Conservation (phyloP, 2,888 invertebrate genomes). For the Netelia melanura region DNA sequence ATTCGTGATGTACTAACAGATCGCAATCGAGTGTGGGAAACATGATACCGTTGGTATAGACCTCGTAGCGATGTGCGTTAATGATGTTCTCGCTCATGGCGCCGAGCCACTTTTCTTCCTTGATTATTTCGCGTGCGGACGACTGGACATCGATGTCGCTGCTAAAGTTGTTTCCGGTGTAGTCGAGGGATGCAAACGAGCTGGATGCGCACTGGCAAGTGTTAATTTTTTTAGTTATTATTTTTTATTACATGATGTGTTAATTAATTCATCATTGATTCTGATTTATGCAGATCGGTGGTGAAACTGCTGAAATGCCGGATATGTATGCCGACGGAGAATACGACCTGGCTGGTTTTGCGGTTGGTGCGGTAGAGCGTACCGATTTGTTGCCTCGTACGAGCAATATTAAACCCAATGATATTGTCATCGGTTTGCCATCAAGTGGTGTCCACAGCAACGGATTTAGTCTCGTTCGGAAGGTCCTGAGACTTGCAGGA, state of each 20-base stretch:
- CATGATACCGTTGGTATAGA: constrained; percentile 96
- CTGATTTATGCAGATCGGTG: constrained; percentile 88
- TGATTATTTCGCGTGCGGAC: constrained; percentile 98
- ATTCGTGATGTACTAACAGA: constrained; percentile 86
- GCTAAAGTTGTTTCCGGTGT: constrained; percentile 94
- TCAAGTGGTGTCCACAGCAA: constrained; percentile 98
- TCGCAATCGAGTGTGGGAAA: constrained; percentile 92
- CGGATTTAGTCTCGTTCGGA: constrained; percentile 95
- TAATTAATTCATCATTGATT: not conserved
- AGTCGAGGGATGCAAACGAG: constrained; percentile 93
- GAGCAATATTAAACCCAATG: constrained; percentile 89
- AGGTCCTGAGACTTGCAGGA: constrained; percentile 89
- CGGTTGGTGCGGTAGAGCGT: constrained; percentile 96
- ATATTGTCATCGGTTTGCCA: constrained; percentile 93
- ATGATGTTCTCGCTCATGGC: constrained; percentile 97
- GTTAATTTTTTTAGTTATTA: constrained; percentile 28
- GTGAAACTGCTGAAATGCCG: constrained; percentile 99
- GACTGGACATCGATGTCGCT: constrained; percentile 91
- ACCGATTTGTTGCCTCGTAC: constrained; percentile 90
- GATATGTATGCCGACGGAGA: constrained; percentile 94
- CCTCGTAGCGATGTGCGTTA: constrained; percentile 99
- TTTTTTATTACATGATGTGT: too few species aligned
- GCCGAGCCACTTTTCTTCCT: constrained; percentile 98
- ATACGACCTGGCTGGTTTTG: constrained; percentile 98
- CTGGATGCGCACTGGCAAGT: constrained; percentile 94